Base-by-base conservation (phyloP, 2,113 vertebrate species). In the Boleophthalmus pectinirostris region DNA sequence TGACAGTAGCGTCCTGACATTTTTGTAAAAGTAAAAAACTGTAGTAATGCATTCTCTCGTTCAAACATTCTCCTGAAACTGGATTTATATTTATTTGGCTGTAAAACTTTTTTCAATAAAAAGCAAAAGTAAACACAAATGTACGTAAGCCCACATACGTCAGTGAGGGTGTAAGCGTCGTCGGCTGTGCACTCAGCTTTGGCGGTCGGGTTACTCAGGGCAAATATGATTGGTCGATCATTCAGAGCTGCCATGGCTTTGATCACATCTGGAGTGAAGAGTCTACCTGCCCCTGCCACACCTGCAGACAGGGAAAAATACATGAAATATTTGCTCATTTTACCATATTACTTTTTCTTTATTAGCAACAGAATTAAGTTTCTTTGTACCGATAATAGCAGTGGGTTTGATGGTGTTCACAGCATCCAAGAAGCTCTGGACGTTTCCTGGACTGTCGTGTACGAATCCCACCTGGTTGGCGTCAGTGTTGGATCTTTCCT, bases 171-270 rank as follows among this genome's bases (percentile, higher is more conserved):
- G 73, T 99, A 99, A 0, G 97, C 98, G 0, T 99, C 97, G 84
- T 98, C 97, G 0, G 98, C 96, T 0, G 96, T 98, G 86, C 98
- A 99, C 71, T 99, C 98, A 0, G 97, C 97, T 84, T 97, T 95
- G 2, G 38, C 88, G 0, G 98, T 99, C 0, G 98, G 98, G 89
- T 99, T 99, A 79, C 98, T 99, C 1, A 99, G 91, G 0, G 98
- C 97, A 79, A 99, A 99, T 68, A 99, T 95, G 20, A 99, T 91
- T 58, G 98, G 98, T 0, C 90, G 90, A 63, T 98, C 94, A 14
- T 99, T 99, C 77, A 96, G 91, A 0, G 86, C 43, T 3, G 92
- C 96, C 97, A 99, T 98, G 5, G 94, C 85, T 80, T 83, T 94
- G 75, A 99, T 91, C 63, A 98, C 95, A 0, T 94, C 94, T 18